Percentiles rank a stretch among this genome's conserved stretches.
phyloP scores from a whole-genome alignment of 2,888 invertebrate species.

The Eupithecia vulgata region DNA sequence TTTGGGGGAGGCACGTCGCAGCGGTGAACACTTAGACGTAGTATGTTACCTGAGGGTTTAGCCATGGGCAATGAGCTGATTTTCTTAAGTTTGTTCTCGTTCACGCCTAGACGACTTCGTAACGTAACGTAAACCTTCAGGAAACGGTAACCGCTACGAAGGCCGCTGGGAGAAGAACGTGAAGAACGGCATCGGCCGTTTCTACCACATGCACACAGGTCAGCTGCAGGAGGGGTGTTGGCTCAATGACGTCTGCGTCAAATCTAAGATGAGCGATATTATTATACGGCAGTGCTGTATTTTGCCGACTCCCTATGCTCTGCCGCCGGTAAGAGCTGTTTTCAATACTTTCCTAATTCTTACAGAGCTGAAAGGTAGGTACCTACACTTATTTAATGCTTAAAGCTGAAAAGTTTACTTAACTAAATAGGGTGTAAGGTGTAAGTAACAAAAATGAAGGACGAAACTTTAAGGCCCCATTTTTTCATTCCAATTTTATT shows the following conservation, averaged over 20 bases:
- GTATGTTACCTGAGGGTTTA: no score
- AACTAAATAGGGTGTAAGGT: no score
- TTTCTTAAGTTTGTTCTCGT: no score
- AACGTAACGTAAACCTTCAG: constrained; percentile 50
- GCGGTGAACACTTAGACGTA: no score
- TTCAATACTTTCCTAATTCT: not conserved
- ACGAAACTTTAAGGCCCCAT: no score
- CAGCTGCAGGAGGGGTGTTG: constrained; percentile 88
- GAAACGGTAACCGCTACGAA: constrained; percentile 86
- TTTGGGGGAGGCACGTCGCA: no score
- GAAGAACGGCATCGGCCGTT: constrained; percentile 86
- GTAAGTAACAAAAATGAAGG: no score
- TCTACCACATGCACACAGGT: constrained; percentile 86
- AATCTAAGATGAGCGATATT: constrained; percentile 84
- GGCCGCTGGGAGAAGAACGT: constrained; percentile 84
- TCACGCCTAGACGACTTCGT: not conserved
- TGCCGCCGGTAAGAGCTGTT: constrained; percentile 69
- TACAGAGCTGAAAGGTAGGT: not conserved
- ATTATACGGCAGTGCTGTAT: constrained; percentile 83
- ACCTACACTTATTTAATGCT: no score
- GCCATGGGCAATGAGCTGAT: no score
- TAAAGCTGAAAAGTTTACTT: no score
- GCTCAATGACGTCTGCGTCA: constrained; percentile 80
- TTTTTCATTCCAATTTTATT: no score
- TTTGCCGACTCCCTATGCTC: constrained; percentile 81